phyloP scores from a whole-genome alignment of 2,888 invertebrate species.

The Axea sp. region DNA sequence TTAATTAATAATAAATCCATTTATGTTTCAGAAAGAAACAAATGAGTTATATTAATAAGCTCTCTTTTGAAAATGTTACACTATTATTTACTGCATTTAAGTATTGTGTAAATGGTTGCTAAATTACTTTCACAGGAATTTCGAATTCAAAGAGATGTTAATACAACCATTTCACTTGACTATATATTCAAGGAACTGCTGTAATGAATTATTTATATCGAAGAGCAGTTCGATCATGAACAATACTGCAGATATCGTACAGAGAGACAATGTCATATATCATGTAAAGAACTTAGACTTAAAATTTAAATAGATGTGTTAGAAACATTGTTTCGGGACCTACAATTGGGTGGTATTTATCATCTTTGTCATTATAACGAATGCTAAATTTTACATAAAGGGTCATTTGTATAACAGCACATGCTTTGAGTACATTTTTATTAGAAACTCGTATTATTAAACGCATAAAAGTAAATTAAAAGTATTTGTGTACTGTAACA shows the following conservation, averaged over 20 bases:
- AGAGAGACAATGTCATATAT: slow-evolving; percentile 29
- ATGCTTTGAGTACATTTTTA: no score
- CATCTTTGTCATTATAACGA: slow-evolving; percentile 5
- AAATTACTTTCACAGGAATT: slow-evolving; percentile 24
- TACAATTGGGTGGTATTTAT: slow-evolving; percentile 24
- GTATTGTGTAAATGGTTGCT: background rate
- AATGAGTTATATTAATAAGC: no score
- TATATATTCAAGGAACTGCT: slow-evolving; percentile 40
- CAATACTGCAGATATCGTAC: slow-evolving; percentile 22
- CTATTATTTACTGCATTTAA: background rate
- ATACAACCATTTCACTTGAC: slow-evolving; percentile 27
- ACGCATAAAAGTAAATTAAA: no score
- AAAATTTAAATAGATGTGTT: slow-evolving; percentile 27
- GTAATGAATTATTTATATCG: slow-evolving; percentile 50
- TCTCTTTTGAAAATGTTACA: background rate
- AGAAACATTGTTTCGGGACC: slow-evolving; percentile 28
- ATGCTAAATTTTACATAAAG: no score
- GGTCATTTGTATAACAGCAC: no score
- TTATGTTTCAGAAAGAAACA: no score
- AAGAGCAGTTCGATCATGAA: slow-evolving; percentile 42
- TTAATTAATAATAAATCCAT: no score
- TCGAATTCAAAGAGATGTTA: slow-evolving; percentile 46
- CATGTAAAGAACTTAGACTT: slow-evolving; percentile 33
- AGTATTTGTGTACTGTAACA: no score
- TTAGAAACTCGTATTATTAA: no score